Percentiles rank a stretch among this genome's conserved stretches.
Conservation (phyloP, 1,140 invertebrate species). For the Daktulosphaira vitifoliae region DNA sequence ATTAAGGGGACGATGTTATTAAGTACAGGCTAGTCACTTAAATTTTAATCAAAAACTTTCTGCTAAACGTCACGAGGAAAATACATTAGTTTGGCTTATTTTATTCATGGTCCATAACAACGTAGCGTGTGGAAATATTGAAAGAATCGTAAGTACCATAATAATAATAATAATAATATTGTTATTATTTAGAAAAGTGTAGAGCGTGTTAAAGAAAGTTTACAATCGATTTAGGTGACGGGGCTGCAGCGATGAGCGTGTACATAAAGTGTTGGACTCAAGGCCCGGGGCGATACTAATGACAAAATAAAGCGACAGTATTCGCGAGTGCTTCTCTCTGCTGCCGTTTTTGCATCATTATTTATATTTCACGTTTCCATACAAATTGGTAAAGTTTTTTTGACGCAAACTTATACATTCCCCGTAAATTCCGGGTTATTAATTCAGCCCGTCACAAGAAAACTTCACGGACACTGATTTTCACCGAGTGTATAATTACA, state of each 20-base stretch:
- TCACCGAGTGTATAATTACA: slow-evolving; percentile 12
- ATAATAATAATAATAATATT: not conserved
- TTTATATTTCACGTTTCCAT: slow-evolving; percentile 15
- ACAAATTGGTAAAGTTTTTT: slow-evolving; percentile 34
- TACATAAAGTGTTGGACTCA: not conserved
- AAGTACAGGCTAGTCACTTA: slow-evolving; percentile 9
- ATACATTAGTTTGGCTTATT: slow-evolving; percentile 17
- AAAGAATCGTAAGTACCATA: slow-evolving; percentile 2
- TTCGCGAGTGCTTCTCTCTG: too few species aligned
- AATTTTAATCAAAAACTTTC: slow-evolving; percentile 32
- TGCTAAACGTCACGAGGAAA: not conserved
- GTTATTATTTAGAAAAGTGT: not conserved
- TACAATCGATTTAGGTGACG: slow-evolving; percentile 7
- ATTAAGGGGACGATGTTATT: not conserved
- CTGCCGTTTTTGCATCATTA: slow-evolving; percentile 21
- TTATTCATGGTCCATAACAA: slow-evolving; percentile 1
- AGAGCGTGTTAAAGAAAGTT: slow-evolving; percentile 7
- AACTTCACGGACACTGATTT: slow-evolving; percentile 26
- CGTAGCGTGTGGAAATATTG: not conserved
- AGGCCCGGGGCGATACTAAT: not conserved
- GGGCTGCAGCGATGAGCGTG: not conserved
- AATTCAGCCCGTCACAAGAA: slow-evolving; percentile 12
- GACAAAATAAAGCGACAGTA: slow-evolving; percentile 25
- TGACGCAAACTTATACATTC: slow-evolving; percentile 19
- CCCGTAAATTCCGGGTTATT: slow-evolving; percentile 7